phyloP scores from a whole-genome alignment of 2,113 vertebrate genomes.

The Tachysurus fulvidraco region DNA sequence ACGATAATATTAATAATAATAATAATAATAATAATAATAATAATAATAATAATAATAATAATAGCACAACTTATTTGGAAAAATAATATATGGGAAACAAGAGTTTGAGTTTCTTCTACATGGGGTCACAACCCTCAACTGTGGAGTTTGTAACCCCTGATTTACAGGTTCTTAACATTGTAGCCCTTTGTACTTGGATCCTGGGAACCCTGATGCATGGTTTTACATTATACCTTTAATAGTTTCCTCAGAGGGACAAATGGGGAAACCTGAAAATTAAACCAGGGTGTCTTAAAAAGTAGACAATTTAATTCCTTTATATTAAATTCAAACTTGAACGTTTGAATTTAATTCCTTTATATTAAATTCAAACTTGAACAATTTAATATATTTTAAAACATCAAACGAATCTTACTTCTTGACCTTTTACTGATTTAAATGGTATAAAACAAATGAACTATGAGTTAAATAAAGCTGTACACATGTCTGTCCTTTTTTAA shows the following conservation, averaged over 20 bases:
- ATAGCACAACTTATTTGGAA: neutral
- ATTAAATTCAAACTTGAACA: neutral
- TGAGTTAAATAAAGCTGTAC: slow-evolving; percentile 8
- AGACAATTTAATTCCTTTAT: neutral
- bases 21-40: no score
- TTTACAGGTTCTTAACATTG: no score
- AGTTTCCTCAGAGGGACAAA: neutral
- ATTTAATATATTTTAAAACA: neutral
- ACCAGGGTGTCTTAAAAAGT: neutral
- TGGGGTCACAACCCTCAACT: neutral
- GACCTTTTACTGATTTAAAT: neutral
- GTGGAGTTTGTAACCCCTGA: neutral
- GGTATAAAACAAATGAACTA: neutral
- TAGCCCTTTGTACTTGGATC: neutral
- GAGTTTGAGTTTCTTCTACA: neutral
- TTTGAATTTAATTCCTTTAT: neutral
- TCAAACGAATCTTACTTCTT: neutral
- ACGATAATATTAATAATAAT: no score
- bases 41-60: neutral
- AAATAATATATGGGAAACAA: neutral
- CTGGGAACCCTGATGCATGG: neutral
- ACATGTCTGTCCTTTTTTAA: slow-evolving; percentile 35
- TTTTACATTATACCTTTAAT: neutral
- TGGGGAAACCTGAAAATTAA: neutral
- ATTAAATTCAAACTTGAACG: neutral